phyloP scores from a whole-genome alignment of 2,797 vertebrate species.

The Lagorchestes hirsutus region DNA sequence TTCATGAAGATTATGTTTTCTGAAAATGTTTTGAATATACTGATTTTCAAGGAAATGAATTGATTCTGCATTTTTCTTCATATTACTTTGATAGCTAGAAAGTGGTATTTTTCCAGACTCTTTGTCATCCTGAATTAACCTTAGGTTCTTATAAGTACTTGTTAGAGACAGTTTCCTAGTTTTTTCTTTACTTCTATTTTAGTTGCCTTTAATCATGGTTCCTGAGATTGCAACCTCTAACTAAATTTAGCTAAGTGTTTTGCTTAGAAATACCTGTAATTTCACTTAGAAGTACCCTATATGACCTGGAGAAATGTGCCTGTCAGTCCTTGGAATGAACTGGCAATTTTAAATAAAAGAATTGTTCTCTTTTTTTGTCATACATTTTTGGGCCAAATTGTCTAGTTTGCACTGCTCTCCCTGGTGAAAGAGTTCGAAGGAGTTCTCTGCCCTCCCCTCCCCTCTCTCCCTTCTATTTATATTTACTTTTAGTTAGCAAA shows the following conservation, averaged over 20 bases:
- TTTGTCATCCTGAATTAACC: not conserved
- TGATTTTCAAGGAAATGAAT: not conserved
- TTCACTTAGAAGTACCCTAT: not conserved
- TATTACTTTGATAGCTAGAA: not conserved
- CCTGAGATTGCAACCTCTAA: not conserved
- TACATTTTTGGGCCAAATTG: not conserved
- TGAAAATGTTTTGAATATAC: constrained; percentile 8
- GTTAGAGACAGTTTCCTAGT: not conserved
- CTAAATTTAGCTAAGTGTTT: not conserved
- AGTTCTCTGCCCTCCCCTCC: not conserved
- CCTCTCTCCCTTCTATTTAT: not conserved
- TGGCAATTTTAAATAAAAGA: not conserved
- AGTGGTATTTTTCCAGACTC: no score
- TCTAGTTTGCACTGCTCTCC: not conserved
- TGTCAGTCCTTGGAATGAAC: not conserved
- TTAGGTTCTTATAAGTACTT: accelerated
- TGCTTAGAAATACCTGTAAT: not conserved
- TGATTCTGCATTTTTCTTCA: constrained; percentile 9
- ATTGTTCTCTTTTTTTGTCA: not conserved
- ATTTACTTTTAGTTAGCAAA: not conserved
- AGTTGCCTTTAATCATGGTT: not conserved
- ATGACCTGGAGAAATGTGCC: not conserved
- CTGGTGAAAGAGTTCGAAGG: not conserved
- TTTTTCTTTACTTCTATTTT: not conserved
- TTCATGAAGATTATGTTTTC: constrained; percentile 6